Conservation (phyloP, 2,113 vertebrate genomes). For the Psittacara wagleri region DNA sequence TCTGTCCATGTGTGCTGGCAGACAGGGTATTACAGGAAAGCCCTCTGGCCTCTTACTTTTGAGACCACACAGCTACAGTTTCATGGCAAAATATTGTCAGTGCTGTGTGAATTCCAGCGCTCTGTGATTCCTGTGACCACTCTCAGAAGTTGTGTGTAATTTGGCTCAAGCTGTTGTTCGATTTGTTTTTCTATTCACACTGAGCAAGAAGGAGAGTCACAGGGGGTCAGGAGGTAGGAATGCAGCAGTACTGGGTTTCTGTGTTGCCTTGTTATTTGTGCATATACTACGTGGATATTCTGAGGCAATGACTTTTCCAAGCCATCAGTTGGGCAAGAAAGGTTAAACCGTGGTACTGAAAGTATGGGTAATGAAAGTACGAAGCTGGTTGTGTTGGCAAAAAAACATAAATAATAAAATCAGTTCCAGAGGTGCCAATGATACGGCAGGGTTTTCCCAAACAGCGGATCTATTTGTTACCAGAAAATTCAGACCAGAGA, state of each 20-base stretch:
- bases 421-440: background rate
- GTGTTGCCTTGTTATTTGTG: background rate
- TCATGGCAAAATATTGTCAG: background rate
- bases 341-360: background rate
- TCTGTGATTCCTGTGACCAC: background rate
- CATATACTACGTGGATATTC: fast-evolving
- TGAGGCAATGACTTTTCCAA: background rate
- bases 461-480: background rate
- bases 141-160: background rate
- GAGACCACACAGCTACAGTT: background rate
- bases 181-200: background rate
- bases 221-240: background rate
- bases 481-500: background rate
- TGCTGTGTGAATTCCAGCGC: background rate
- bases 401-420: background rate
- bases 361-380: background rate
- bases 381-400: background rate
- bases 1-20: background rate
- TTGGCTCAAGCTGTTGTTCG: background rate
- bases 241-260: fast-evolving
- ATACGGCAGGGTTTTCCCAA: background rate
- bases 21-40: background rate
- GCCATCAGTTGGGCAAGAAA: background rate
- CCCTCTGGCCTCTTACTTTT: background rate
- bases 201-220: background rate